Evolutionary conservation across 2,888 invertebrate genomes (phyloP).

Genomic region (Acronicta aceris): DNA sequence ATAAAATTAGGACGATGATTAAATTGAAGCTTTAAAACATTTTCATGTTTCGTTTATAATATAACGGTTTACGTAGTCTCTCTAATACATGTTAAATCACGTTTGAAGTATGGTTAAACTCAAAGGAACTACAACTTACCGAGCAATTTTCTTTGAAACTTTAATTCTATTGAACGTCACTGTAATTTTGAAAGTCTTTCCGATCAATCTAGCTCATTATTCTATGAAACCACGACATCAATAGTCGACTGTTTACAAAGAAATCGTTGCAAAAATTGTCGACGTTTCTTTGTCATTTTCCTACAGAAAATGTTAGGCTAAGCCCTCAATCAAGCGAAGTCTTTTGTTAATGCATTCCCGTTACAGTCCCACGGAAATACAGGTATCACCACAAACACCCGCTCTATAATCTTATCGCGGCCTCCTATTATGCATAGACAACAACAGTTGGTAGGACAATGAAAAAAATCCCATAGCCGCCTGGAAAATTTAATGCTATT

Average conservation of each 20-base stretch:
- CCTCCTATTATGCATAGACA: slow-evolving; percentile 81
- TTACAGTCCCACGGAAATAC: slow-evolving; percentile 79
- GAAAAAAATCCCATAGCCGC: slow-evolving; percentile 78
- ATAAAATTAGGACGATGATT: no score
- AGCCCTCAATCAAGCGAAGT: slow-evolving; percentile 66
- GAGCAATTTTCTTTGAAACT: slow-evolving; percentile 44
- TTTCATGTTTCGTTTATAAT: neutral
- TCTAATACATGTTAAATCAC: neutral
- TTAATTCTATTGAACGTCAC: slow-evolving; percentile 47
- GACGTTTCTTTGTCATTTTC: slow-evolving; percentile 74
- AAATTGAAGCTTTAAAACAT: no score
- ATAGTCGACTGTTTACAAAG: slow-evolving; percentile 39
- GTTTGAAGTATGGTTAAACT: slow-evolving; percentile 8
- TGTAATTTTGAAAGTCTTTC: slow-evolving; percentile 36
- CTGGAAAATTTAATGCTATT: slow-evolving; percentile 81
- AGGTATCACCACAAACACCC: slow-evolving; percentile 73
- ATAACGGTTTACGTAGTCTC: no score
- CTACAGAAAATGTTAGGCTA: slow-evolving; percentile 68
- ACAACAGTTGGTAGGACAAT: slow-evolving; percentile 77
- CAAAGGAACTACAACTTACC: slow-evolving; percentile 48
- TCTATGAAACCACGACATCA: slow-evolving; percentile 17
- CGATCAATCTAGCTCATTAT: slow-evolving; percentile 33
- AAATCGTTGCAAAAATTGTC: slow-evolving; percentile 57
- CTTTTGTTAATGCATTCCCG: slow-evolving; percentile 81
- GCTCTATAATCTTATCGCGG: slow-evolving; percentile 78